Evolutionary conservation across 1,140 invertebrate species (phyloP).

Genomic region (Lerema accius): DNA sequence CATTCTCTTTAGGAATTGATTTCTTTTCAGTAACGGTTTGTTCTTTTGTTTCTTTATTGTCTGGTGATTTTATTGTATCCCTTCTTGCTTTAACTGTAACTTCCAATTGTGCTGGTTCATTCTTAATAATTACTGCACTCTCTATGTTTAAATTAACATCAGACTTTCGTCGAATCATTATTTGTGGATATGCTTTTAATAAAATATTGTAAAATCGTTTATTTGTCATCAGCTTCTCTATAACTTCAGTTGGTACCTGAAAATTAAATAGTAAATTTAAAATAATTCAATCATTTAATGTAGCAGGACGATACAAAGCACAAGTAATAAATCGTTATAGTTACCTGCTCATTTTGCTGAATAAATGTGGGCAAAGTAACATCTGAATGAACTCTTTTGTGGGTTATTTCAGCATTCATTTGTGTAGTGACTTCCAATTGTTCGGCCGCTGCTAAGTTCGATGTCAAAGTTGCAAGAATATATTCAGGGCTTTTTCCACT

Average conservation of each 20-base stretch:
- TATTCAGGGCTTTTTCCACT: conserved; percentile 73
- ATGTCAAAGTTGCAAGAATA: conserved; percentile 66
- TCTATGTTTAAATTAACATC: conserved; percentile 50
- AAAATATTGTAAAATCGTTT: conserved; percentile 71
- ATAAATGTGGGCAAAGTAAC: conserved; percentile 72
- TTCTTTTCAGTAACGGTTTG: conserved; percentile 1
- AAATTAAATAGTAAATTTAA: conserved; percentile 25
- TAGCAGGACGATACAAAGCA: too few relatives aligned
- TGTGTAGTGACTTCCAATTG: conserved; percentile 69
- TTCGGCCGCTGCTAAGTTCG: conserved; percentile 66
- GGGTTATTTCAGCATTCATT: conserved; percentile 61
- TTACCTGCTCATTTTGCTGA: conserved; percentile 70
- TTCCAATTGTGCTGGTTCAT: conserved; percentile 16
- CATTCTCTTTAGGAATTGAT: conserved; percentile 2
- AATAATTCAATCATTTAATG: neutral
- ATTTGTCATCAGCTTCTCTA: conserved; percentile 72
- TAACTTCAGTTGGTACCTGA: conserved; percentile 70
- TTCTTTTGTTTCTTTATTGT: conserved; percentile 5
- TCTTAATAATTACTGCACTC: neutral
- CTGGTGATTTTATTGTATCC: conserved; percentile 35
- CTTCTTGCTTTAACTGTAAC: conserved; percentile 21
- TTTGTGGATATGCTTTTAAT: conserved; percentile 66
- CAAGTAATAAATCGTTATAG: too few relatives aligned
- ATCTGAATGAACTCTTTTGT: conserved; percentile 65
- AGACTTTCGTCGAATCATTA: conserved; percentile 57